phyloP scores from a whole-genome alignment of 2,888 invertebrate genomes.

The Dorcus hopei region DNA sequence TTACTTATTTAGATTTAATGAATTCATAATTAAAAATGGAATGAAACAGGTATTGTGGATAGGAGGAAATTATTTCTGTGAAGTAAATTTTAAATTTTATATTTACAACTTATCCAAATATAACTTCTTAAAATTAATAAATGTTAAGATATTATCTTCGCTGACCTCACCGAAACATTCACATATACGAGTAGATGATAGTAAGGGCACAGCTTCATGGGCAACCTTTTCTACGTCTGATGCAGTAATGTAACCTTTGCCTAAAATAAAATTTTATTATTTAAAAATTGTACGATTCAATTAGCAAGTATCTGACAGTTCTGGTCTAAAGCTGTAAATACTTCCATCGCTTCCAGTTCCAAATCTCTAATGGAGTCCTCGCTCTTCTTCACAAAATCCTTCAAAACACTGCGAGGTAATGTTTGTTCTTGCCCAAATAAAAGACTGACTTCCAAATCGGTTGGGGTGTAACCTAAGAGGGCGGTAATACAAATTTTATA shows the following conservation, averaged over 20 bases:
- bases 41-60: too few species aligned
- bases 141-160: background rate
- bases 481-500: background rate
- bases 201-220: background rate
- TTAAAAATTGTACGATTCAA: background rate
- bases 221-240: background rate
- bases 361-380: background rate
- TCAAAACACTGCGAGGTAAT: background rate
- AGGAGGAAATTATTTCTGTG: too few species aligned
- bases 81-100: too few species aligned
- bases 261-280: background rate
- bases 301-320: background rate
- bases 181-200: background rate
- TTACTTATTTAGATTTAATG: too few species aligned
- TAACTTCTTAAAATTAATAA: background rate
- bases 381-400: background rate
- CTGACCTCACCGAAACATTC: background rate
- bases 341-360: background rate
- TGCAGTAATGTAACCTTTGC: background rate
- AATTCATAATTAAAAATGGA: too few species aligned
- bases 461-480: background rate
- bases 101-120: background rate
- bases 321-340: background rate
- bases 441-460: background rate
- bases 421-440: background rate